Percentiles rank a stretch among this genome's conserved stretches.
These are phyloP conservation scores for Anguilla pacifica DNA, from an alignment of 2,797 vertebrate species.

Conservation along the genomic window DNA sequence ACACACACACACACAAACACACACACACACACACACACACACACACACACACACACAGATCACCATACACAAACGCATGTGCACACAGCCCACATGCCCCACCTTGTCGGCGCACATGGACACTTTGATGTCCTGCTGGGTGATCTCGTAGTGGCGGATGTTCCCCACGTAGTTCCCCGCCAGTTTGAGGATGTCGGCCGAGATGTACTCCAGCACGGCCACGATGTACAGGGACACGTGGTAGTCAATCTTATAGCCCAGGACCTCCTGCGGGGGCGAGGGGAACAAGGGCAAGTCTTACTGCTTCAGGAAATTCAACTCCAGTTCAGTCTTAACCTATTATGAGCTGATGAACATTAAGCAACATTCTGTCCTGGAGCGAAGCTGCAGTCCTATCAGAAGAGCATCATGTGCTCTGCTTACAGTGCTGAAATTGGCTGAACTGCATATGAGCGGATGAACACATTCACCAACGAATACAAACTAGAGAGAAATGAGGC, in stretches of 20 bases:
- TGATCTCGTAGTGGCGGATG: conserved; percentile 97
- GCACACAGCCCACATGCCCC: conserved; percentile 27
- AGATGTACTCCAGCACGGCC: conserved; percentile 97
- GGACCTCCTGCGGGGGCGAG: conserved; percentile 81
- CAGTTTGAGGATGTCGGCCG: conserved; percentile 96
- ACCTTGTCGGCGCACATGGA: conserved; percentile 99
- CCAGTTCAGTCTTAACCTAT: background rate
- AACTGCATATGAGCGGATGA: too few relatives aligned
- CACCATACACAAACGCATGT: background rate
- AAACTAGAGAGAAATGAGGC: too few relatives aligned
- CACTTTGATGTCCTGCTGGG: conserved; percentile 98
- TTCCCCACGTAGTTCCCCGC: conserved; percentile 98
- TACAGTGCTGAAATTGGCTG: too few relatives aligned
- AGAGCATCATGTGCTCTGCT: too few relatives aligned
- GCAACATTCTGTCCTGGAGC: too few relatives aligned
- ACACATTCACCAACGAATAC: too few relatives aligned
- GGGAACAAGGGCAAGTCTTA: background rate
- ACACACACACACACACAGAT: background rate
- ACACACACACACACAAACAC: background rate
- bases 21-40: background rate
- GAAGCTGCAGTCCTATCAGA: too few relatives aligned
- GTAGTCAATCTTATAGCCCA: conserved; percentile 97
- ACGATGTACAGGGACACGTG: conserved; percentile 95
- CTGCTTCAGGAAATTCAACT: background rate
- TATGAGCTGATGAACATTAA: background rate